Conservation (phyloP, 2,888 invertebrate species). For the Rugalucina vietnamica region DNA sequence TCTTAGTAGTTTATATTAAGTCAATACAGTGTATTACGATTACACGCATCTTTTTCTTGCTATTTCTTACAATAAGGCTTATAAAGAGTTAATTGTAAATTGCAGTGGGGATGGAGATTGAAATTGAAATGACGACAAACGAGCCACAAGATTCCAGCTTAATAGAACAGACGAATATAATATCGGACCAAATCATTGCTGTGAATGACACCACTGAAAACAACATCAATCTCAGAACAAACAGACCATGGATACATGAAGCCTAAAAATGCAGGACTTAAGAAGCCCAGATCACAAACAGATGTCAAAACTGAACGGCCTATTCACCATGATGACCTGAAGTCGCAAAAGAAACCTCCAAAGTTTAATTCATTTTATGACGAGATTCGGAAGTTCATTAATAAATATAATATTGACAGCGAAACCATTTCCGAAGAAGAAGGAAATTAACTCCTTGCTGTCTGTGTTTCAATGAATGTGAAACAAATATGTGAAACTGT, state of each 20-base stretch:
- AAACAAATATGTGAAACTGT: neutral
- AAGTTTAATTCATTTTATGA: neutral
- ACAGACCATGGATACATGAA: neutral
- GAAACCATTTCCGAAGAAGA: neutral
- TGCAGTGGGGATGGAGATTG: neutral
- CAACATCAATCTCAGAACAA: neutral
- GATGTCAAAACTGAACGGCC: no score
- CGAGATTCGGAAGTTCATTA: neutral
- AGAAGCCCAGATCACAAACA: no score
- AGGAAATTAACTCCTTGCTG: neutral
- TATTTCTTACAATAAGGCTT: no score
- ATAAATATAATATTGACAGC: neutral
- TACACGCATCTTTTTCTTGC: no score
- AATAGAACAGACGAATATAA: neutral
- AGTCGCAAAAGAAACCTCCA: neutral
- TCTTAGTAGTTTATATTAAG: no score
- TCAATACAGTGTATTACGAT: no score
- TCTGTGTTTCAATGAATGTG: neutral
- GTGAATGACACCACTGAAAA: no score
- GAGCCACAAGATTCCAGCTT: neutral
- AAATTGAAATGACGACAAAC: neutral
- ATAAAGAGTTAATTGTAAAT: no score
- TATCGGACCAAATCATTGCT: neutral
- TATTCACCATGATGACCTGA: neutral
- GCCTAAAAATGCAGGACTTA: neutral